Evolutionary conservation across 2,113 vertebrate species (phyloP).

Genomic region (Coptodon rendalli): DNA sequence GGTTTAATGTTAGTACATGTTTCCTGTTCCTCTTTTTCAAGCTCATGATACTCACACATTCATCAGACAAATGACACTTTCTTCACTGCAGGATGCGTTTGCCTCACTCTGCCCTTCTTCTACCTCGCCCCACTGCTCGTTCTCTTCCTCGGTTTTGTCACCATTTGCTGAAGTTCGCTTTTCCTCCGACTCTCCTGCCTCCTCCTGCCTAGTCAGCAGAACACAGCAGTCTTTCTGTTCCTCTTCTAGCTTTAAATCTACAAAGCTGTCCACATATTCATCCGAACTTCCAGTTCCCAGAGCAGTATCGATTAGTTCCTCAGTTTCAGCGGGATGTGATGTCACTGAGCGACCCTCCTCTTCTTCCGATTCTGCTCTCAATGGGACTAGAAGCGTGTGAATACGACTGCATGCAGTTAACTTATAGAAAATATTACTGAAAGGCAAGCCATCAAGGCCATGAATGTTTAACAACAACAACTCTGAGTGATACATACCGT

Average conservation of each 20-base stretch:
- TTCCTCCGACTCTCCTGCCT: slow-evolving; percentile 6
- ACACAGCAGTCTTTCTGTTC: slow-evolving; percentile 5
- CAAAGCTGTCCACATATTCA: neutral
- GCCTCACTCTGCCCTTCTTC: neutral
- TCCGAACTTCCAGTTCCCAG: neutral
- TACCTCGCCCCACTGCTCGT: neutral
- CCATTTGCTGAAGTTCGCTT: neutral
- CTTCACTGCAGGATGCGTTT: neutral
- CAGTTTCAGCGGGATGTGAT: neutral
- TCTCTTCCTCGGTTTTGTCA: neutral
- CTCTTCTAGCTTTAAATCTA: slow-evolving; percentile 20
- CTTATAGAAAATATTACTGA: neutral
- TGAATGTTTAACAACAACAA: neutral
- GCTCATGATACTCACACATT: slow-evolving; percentile 40
- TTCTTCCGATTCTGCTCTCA: neutral
- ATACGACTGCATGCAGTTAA: neutral
- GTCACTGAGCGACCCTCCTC: neutral
- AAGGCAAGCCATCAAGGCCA: neutral
- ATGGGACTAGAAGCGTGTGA: neutral
- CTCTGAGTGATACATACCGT: slow-evolving; percentile 10
- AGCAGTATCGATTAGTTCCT: neutral
- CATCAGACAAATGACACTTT: neutral
- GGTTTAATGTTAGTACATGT: neutral
- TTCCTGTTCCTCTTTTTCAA: slow-evolving; percentile 29
- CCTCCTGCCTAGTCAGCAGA: slow-evolving; percentile 7